phyloP scores from a whole-genome alignment of 2,797 vertebrate species.

The Aeoliscus strigatus region DNA sequence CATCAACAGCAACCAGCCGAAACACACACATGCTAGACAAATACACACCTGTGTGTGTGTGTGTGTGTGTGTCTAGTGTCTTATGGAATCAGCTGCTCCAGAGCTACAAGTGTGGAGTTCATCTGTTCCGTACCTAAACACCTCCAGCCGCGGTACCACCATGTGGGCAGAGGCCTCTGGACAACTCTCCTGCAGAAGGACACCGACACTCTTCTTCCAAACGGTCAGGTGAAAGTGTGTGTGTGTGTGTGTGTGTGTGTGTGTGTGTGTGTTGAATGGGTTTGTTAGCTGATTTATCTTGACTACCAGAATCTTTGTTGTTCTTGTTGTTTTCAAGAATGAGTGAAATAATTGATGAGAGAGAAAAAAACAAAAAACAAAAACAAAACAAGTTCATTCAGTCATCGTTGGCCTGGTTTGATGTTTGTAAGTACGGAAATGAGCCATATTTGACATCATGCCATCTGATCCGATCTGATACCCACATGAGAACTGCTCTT shows the following conservation, averaged over 20 bases:
- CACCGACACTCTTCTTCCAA: constrained; percentile 67
- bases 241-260: no score
- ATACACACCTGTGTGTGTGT: not conserved
- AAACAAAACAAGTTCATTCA: no score
- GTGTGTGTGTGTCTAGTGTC: constrained; percentile 54
- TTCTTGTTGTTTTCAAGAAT: no score
- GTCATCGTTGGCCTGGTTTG: no score
- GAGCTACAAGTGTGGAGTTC: constrained; percentile 75
- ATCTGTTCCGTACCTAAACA: constrained; percentile 57
- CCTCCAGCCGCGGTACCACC: constrained; percentile 58
- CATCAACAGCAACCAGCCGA: no score
- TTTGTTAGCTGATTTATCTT: not conserved
- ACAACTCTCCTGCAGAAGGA: constrained; percentile 56
- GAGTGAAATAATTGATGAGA: no score
- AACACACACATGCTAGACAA: not conserved
- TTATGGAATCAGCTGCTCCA: constrained; percentile 51
- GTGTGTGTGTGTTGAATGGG: not conserved
- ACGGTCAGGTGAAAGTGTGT: constrained; percentile 73
- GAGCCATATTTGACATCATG: no score
- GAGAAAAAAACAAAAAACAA: no score
- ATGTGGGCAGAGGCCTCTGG: constrained; percentile 62
- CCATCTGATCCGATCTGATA: no score
- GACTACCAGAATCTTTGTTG: no score
- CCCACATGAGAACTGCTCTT: no score
- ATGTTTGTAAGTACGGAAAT: no score